Percentiles rank a stretch among this genome's conserved stretches.
Conservation (phyloP, 2,797 vertebrate species). For the Antennarius maculatus region DNA sequence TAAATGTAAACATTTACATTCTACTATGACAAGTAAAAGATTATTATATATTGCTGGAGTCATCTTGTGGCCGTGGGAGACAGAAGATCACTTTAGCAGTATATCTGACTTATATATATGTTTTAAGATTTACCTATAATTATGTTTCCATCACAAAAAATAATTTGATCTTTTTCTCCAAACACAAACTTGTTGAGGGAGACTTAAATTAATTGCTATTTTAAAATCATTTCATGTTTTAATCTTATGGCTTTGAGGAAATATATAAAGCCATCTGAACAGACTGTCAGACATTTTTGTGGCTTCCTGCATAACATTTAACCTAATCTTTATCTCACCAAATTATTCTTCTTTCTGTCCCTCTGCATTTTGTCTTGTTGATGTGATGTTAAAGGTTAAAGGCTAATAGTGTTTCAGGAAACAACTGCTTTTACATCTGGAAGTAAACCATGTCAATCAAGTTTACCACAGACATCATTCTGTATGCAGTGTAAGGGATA, state of each 20-base stretch:
- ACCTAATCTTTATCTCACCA: conserved; percentile 30
- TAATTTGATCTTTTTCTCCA: not conserved
- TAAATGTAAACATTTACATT: too few relatives aligned
- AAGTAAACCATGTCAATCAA: not conserved
- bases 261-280: conserved; percentile 7
- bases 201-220: not conserved
- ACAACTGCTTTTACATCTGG: not conserved
- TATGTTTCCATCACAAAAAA: too few relatives aligned
- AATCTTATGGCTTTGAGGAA: conserved; percentile 23
- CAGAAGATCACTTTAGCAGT: too few relatives aligned
- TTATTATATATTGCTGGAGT: too few relatives aligned
- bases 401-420: not conserved
- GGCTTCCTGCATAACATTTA: conserved; percentile 53
- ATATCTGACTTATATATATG: too few relatives aligned
- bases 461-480: not conserved
- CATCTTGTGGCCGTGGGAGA: too few relatives aligned
- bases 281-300: not conserved
- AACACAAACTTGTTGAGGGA: not conserved
- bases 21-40: too few relatives aligned
- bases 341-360: conserved; percentile 8
- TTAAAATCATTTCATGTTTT: conserved; percentile 21
- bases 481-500: not conserved
- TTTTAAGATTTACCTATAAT: not conserved
- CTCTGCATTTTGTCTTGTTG: not conserved
- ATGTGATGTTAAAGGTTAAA: not conserved